A percentile compares a stretch with the other conserved stretches of the same genome.
phyloP scores from a whole-genome alignment of 2,113 vertebrate genomes.

The Eublepharis macularius region DNA sequence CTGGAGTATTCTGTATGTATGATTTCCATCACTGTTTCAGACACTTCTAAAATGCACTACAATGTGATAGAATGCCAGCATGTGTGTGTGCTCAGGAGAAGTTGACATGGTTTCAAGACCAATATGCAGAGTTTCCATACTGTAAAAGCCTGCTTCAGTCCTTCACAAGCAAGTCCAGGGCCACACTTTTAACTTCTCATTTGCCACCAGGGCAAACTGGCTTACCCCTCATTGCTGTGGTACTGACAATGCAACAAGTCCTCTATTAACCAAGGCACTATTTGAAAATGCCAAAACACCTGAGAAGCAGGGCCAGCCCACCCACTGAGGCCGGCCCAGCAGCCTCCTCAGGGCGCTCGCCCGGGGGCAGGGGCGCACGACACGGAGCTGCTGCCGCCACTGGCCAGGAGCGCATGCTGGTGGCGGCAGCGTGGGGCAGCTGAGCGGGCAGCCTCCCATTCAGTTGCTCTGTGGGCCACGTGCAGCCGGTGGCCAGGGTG shows the following conservation, averaged over 20 bases:
- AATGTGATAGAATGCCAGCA: not conserved
- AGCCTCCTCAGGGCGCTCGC: too few relatives aligned
- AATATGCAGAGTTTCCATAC: not conserved
- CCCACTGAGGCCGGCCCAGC: too few relatives aligned
- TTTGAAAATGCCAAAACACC: not conserved
- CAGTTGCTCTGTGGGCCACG: too few relatives aligned
- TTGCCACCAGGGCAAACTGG: not conserved
- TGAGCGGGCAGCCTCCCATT: too few relatives aligned
- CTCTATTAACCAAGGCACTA: not conserved
- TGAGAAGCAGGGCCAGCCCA: too few relatives aligned
- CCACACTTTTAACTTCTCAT: not conserved
- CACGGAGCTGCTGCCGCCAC: too few relatives aligned
- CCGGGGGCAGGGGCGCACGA: too few relatives aligned
- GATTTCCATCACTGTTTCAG: not conserved
- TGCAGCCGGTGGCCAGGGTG: too few relatives aligned
- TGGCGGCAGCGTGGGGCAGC: too few relatives aligned
- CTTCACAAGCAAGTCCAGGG: not conserved
- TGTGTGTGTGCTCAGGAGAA: not conserved
- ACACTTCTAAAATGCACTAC: not conserved
- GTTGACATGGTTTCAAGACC: not conserved
- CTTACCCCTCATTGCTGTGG: not conserved
- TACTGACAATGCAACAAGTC: not conserved
- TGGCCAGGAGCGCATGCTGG: too few relatives aligned
- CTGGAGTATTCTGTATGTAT: accelerated
- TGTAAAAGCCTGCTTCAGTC: not conserved